Base-by-base conservation (phyloP, 2,113 vertebrate genomes). In the Poeciliopsis prolifica region DNA sequence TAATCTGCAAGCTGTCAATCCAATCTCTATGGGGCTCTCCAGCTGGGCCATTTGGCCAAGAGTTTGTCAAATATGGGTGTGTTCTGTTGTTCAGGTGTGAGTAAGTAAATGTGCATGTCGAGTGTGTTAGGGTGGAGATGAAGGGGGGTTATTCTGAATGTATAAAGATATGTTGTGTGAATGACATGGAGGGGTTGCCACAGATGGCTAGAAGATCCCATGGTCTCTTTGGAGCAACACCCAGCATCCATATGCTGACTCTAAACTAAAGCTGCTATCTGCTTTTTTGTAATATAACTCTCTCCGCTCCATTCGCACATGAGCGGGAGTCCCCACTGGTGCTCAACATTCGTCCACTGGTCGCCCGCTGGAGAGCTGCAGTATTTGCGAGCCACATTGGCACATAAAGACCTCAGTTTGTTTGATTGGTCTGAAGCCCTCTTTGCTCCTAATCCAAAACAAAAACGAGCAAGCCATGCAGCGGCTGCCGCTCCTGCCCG, bases 1-100 rank as follows among this genome's bases (percentile, higher is more conserved):
- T 92, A 92, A 94, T 92, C 88, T 92, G 87, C 82, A 91, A 89
- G 87, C 87, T 89, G 88, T 91, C 90, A 89, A 69, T 79, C 86
- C 69, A 75, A 79, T 91, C 86, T 80, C 83, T 65, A 68, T 61
- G 51, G 74, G 19, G 7, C 70, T 37, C 65, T 86, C 87, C 78
- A 29, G 51, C 71, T 0, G 48, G 68, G 82, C 66, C 70, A 60
- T 82, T 77, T 63, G 33, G 65, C 80, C 78, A 61, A 17, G 83
- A 58, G 26, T n/a, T 67, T 65, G 79, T 82, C 37, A 72, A 79
- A 83, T 80, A 67, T 82, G 77, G 78, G 51, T 71, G 79, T 79
- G 71, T 66, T 29, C 82, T 78, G 61, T 79, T 83, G 82, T 84
- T 90, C 78, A 91, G 82, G 87, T 88, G 81, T 83, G 77, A 84